Base-by-base conservation (phyloP, 2,888 invertebrate genomes). In the Salticus scenicus region DNA sequence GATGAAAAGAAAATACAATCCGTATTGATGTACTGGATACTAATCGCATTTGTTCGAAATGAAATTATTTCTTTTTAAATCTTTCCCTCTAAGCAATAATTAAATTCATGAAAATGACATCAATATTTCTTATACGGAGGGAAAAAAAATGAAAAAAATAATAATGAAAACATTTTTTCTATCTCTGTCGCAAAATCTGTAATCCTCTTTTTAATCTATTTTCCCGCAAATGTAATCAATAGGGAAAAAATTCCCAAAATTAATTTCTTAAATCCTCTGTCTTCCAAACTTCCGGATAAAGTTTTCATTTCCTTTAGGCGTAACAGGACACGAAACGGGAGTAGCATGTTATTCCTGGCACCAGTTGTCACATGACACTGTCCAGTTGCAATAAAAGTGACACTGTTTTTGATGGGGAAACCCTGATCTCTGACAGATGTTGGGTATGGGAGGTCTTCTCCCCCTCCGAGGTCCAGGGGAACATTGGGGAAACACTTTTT, bases 391-490 rank as follows among this genome's bases (percentile, higher is more conserved):
- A 67, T 67, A 67, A 67, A 67, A 67, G 37, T 37, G 67, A 37
- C 37, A 73, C 57, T n/a, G 47, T 31, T 28, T 47, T 66, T 4
- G 30, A 30, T 28, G 24, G 37, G 66, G 57, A 64, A 51, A 20
- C 28, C 24, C 51, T 74, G 80, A 80, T 74, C 80, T 67, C 33
- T 20, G 28, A 67, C 80, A 80, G 80, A 66, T 80, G 80, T 74
- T 74, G 31, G 20, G 27, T 24, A 12, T 27, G 33, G 20, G 20
- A n/a, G 17, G 17, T 10, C 24, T 33, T 17, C 33, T 17, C 24
- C 67, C 37, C 33, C 20, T 28, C 8, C 33, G 2, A 17, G 67
- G 67, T 33, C 67, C n/a, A 67, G 67, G 33, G 24, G 33, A 20
- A 24, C 33, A 20, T 67, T 67, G 31, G 30, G 27, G 41, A 30